Base-by-base conservation (phyloP, 2,797 vertebrate species). In the Naso thynnoides region DNA sequence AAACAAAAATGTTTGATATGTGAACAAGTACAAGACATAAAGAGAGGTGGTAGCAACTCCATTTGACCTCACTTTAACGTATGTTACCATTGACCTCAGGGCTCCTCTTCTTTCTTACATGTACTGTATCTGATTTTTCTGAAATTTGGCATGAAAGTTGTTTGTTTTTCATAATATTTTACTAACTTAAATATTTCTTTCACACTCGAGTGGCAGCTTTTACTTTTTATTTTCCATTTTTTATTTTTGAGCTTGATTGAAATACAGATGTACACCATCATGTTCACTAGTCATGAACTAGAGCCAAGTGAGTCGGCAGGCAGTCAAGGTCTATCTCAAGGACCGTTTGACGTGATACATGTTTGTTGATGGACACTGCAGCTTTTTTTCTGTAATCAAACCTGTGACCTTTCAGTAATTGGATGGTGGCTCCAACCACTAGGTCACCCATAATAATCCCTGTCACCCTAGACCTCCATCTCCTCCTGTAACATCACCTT, bases 401-500 rank as follows among this genome's bases (percentile, higher is more conserved):
- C 66, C 56, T 3, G 18, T 90, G 84, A 91, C 86, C 86, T 88
- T 88, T 86, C 23, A 33, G 73, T 87, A 81, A 89, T 81, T 88
- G 86, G 79, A 86, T 85, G 54, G 58, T 76, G 59, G 81, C 77
- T 87, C 29, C 52, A 82, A 79, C 63, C 66, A 81, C 62, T 45
- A 55, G 68, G 72, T 87, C 79, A 84, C 36, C 61, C 63, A 68
- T 47, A 49, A 60, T 70, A 53, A 64, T 57, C 33, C 29, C 58
- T 66, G 47, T 76, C 55, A 58, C 60, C 42, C 23, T 21, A 33
- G 42, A 56, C n/a, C 27, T 44, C 31, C 41, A 47, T 70, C 54
- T 63, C 3, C 5, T 33, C 59, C 39, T 5, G n/a, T 72, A 6
- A 31, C 14, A n/a, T 58, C n/a, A 72, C 18, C n/a, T 38, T 65